These are phyloP conservation scores for Stenodema calcarata DNA, from an alignment of 2,888 invertebrate species.

Conservation along the genomic window DNA sequence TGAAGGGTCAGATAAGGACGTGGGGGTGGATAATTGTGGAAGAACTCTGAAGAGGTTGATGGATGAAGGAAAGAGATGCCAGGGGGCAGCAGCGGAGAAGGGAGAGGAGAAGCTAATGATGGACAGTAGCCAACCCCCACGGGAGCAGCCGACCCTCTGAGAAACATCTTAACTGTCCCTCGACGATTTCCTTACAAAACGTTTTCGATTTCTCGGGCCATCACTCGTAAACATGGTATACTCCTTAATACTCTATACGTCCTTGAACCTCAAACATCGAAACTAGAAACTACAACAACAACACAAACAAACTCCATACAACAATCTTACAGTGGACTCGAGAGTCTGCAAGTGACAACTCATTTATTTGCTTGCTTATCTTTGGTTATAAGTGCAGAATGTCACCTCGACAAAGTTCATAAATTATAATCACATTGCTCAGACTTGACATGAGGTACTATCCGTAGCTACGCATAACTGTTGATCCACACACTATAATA, in stretches of 20 bases:
- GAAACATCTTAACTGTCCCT: slow-evolving; percentile 37
- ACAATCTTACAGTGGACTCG: too few species aligned
- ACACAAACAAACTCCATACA: too few species aligned
- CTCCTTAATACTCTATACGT: background rate
- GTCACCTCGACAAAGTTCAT: too few species aligned
- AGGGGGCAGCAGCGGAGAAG: background rate
- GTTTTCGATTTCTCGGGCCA: slow-evolving; percentile 16
- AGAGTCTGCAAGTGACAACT: too few species aligned
- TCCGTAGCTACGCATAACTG: too few species aligned
- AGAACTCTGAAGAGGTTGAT: slow-evolving; percentile 41
- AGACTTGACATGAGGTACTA: too few species aligned
- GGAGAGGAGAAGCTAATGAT: slow-evolving; percentile 32
- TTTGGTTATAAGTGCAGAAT: too few species aligned
- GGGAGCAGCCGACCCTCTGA: slow-evolving; percentile 18
- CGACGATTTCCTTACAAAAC: slow-evolving; percentile 27
- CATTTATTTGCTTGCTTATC: too few species aligned
- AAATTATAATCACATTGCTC: too few species aligned
- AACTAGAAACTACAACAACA: too few species aligned
- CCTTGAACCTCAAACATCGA: too few species aligned
- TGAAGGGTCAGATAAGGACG: slow-evolving; percentile 18
- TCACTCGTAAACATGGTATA: background rate
- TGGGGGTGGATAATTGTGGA: slow-evolving; percentile 44
- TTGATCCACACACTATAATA: too few species aligned
- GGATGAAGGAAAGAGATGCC: slow-evolving; percentile 35
- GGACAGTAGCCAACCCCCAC: slow-evolving; percentile 31